phyloP scores from a whole-genome alignment of 2,888 invertebrate genomes.

The Heteromyza rotundicornis region DNA sequence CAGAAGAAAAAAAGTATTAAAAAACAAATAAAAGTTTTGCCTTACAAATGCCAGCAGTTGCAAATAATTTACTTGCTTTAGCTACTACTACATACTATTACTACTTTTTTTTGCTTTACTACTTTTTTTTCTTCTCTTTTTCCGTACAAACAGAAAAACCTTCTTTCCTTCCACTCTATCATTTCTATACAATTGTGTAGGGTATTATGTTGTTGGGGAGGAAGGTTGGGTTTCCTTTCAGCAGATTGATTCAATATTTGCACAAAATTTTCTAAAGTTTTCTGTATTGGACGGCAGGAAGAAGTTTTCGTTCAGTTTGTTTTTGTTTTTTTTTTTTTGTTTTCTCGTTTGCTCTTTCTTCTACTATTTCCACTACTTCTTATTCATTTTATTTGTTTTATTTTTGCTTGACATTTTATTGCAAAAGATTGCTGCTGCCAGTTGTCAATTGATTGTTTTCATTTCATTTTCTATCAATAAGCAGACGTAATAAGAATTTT shows the following conservation, averaged over 20 bases:
- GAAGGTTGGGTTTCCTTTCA: no score
- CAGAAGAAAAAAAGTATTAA: no score
- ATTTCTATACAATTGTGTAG: no score
- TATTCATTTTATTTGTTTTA: neutral
- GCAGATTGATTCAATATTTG: slow-evolving; percentile 12
- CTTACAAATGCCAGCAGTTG: no score
- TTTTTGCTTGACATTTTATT: neutral
- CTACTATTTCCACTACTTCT: neutral
- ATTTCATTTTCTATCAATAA: neutral
- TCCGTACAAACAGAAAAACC: no score
- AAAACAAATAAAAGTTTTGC: no score
- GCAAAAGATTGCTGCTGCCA: neutral
- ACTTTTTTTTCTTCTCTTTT: neutral
- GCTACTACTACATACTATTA: no score
- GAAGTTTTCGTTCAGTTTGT: neutral
- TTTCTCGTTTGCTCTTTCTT: no score
- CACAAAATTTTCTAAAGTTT: slow-evolving; percentile 3
- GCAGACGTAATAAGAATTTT: neutral
- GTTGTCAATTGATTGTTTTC: neutral
- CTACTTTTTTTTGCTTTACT: neutral
- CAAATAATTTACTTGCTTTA: neutral
- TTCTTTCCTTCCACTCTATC: no score
- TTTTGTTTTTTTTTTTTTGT: no score
- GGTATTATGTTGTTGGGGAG: no score
- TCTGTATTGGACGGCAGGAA: neutral